A percentile compares a stretch with the other conserved stretches of the same genome.
phyloP scores from a whole-genome alignment of 1,140 invertebrate species.

The Ephestia elutella region DNA sequence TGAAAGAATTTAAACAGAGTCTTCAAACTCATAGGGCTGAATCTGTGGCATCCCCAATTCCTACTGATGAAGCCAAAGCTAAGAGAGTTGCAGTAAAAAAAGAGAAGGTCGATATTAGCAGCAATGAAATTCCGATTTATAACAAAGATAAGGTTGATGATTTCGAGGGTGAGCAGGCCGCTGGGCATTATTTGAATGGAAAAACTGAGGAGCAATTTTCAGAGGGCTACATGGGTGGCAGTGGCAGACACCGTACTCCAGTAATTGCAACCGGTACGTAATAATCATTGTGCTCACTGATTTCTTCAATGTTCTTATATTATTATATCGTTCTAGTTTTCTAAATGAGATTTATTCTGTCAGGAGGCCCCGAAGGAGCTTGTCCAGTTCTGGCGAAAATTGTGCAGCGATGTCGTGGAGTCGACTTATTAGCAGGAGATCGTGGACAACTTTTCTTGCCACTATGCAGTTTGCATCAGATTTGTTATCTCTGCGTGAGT shows the following conservation, averaged over 20 bases:
- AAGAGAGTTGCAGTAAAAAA: constrained; percentile 72
- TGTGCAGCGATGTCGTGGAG: constrained; percentile 77
- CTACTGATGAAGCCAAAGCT: constrained; percentile 60
- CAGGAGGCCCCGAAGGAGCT: constrained; percentile 48
- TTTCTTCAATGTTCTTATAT: not conserved
- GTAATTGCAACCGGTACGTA: constrained; percentile 53
- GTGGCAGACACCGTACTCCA: constrained; percentile 66
- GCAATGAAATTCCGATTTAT: constrained; percentile 42
- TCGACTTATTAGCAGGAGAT: constrained; percentile 77
- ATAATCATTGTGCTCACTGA: not conserved
- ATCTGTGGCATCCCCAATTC: constrained; percentile 42
- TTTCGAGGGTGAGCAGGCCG: constrained; percentile 73
- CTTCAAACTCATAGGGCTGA: constrained; percentile 76
- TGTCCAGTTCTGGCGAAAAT: constrained; percentile 76
- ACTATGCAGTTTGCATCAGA: constrained; percentile 82
- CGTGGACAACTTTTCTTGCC: constrained; percentile 78
- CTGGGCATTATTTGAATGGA: constrained; percentile 64
- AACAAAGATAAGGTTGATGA: constrained; percentile 56
- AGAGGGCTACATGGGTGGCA: constrained; percentile 76
- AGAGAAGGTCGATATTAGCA: constrained; percentile 60
- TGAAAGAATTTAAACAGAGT: constrained; percentile 80
- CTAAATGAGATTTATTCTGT: constrained; percentile 10
- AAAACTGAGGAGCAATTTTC: constrained; percentile 71
- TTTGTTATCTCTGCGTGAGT: constrained; percentile 84
- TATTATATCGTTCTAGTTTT: not conserved